Evolutionary conservation across 1,140 invertebrate genomes (phyloP).

Genomic region (Penaeus vannamei): DNA sequence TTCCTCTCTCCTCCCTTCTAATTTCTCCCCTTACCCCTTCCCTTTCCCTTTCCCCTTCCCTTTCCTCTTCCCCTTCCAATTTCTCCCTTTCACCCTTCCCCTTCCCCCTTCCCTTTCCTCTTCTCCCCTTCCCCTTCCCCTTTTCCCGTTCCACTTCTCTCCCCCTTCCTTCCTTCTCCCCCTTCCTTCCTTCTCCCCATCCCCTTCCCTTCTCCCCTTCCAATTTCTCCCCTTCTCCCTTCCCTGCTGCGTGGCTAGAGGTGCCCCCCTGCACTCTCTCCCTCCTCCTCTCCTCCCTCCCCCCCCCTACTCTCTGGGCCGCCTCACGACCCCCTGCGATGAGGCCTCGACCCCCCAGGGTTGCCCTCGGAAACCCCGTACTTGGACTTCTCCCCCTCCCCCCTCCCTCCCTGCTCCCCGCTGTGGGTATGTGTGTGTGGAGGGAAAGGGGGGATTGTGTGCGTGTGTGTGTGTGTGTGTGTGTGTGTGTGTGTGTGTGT

Average conservation of each 20-base stretch:
- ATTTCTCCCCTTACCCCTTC: too few relatives aligned
- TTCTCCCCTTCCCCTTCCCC: neutral
- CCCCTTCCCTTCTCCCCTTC: neutral
- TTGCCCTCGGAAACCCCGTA: too few relatives aligned
- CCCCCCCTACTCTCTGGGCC: neutral
- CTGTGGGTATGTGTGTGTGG: too few relatives aligned
- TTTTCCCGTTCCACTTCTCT: neutral
- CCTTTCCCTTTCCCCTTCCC: neutral
- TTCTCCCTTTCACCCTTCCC: neutral
- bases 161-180: neutral
- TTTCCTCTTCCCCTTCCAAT: too few relatives aligned
- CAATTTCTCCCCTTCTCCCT: neutral
- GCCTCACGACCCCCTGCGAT: neutral
- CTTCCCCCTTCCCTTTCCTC: neutral
- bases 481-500: too few relatives aligned
- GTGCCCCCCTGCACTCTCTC: too few relatives aligned
- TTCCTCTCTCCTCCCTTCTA: neutral
- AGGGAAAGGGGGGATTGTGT: too few relatives aligned
- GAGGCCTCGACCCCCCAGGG: too few relatives aligned
- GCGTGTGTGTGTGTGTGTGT: too few relatives aligned
- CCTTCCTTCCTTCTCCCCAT: neutral
- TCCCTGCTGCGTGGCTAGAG: conserved; percentile 17
- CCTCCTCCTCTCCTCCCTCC: too few relatives aligned
- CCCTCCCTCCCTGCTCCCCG: too few relatives aligned
- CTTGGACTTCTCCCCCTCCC: too few relatives aligned